A percentile compares a stretch with the other conserved stretches of the same genome.
Evolutionary conservation across 23 tunicate species (phyloP).

Genomic region (Trididemnum miniatum): DNA sequence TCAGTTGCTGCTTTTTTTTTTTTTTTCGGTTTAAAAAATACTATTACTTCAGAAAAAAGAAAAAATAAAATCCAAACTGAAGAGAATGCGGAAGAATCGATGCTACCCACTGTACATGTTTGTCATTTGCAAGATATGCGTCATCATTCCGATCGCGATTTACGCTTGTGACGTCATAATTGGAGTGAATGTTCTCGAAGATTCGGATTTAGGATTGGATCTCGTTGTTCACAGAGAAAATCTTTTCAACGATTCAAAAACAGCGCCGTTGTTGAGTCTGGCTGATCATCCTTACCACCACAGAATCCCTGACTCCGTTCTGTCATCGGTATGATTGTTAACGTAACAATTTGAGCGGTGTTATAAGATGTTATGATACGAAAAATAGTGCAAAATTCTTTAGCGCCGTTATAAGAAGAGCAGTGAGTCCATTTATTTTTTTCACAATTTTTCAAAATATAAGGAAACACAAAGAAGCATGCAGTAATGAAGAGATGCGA

Average conservation of each 20-base stretch:
- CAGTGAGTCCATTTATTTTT: too few relatives aligned
- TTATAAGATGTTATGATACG: too few relatives aligned
- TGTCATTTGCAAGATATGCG: constrained; percentile 48
- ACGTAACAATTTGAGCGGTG: background rate
- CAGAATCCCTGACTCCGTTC: constrained; percentile 9
- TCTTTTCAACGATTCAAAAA: constrained; percentile 26
- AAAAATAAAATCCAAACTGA: background rate
- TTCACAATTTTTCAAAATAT: too few relatives aligned
- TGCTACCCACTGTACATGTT: constrained; percentile 20
- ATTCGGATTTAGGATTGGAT: constrained; percentile 29
- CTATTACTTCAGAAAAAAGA: constrained; percentile 12
- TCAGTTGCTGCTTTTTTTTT: too few relatives aligned
- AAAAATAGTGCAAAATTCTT: too few relatives aligned
- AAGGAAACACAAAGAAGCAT: too few relatives aligned
- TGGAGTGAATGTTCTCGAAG: constrained; percentile 68
- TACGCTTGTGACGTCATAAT: constrained; percentile 90
- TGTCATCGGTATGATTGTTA: background rate
- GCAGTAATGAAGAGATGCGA: too few relatives aligned
- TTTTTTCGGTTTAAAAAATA: too few relatives aligned
- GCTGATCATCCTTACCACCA: background rate
- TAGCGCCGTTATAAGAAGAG: too few relatives aligned
- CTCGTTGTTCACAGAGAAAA: constrained; percentile 15
- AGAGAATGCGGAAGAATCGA: background rate
- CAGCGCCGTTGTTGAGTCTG: constrained; percentile 15
- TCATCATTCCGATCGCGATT: constrained; percentile 73